A percentile compares a stretch with the other conserved stretches of the same genome.
phyloP scores from a whole-genome alignment of 2,888 invertebrate species.

The Octonoba sinensis region DNA sequence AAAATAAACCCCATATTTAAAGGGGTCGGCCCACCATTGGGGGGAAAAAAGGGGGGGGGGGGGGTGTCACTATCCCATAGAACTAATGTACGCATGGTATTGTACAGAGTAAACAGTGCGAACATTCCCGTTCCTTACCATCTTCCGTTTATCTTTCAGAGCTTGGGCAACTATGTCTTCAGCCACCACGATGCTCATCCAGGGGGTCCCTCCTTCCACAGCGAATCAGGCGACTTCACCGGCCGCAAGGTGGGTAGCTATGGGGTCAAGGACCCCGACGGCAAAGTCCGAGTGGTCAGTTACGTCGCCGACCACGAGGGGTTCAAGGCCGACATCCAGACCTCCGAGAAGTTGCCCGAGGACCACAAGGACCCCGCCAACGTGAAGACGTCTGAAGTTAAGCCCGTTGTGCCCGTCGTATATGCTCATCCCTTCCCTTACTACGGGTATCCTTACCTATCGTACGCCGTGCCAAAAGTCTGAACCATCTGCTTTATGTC shows the following conservation, averaged over 20 bases:
- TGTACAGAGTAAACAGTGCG: no score
- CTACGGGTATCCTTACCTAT: slow-evolving; percentile 3
- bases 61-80: no score
- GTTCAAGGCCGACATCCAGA: slow-evolving; percentile 65
- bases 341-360: slow-evolving; percentile 58
- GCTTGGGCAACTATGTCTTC: slow-evolving; percentile 65
- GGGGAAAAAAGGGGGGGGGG: no score
- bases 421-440: slow-evolving; percentile 17
- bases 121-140: no score
- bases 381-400: slow-evolving; percentile 24
- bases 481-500: no score
- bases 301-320: slow-evolving; percentile 65
- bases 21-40: no score
- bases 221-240: slow-evolving; percentile 59
- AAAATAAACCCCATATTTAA: no score
- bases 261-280: slow-evolving; percentile 63
- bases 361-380: slow-evolving; percentile 60
- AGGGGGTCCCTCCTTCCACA: slow-evolving; percentile 60
- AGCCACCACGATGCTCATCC: slow-evolving; percentile 61
- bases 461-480: no score
- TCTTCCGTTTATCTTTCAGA: slow-evolving; percentile 22
- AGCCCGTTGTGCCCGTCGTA: slow-evolving; percentile 9
- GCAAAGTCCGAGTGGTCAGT: slow-evolving; percentile 62
- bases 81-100: no score
- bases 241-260: slow-evolving; percentile 65